Evolutionary conservation across 2,797 vertebrate species (phyloP).

Genomic region (Enteromius radiatus): DNA sequence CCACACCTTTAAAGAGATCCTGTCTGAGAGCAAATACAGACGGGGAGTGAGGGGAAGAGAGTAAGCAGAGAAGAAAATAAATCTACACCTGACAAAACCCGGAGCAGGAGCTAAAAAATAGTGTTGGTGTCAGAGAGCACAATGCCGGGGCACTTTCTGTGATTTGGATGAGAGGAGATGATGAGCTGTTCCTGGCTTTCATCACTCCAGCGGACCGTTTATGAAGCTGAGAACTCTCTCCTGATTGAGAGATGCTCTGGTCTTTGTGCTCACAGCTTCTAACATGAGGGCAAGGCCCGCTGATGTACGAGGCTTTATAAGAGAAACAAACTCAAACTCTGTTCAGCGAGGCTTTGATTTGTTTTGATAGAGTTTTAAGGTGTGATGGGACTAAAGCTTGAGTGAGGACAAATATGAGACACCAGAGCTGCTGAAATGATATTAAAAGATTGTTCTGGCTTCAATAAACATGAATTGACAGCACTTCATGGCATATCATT

Average conservation of each 20-base stretch:
- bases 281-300: not conserved
- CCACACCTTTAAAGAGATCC: constrained; percentile 16
- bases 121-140: not conserved
- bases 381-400: not conserved
- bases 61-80: constrained; percentile 38
- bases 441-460: not conserved
- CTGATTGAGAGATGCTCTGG: constrained; percentile 24
- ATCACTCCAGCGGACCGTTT: constrained; percentile 34
- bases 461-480: not conserved
- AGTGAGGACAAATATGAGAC: not conserved
- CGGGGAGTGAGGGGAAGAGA: not conserved
- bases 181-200: constrained; percentile 27
- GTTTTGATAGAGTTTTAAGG: not conserved
- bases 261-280: constrained; percentile 10
- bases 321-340: not conserved
- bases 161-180: constrained; percentile 39
- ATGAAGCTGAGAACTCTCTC: constrained; percentile 12
- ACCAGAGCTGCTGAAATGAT: not conserved
- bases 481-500: not conserved
- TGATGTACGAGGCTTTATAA: constrained; percentile 3
- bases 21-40: constrained; percentile 36
- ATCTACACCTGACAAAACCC: constrained; percentile 47
- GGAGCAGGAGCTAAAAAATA: constrained; percentile 26
- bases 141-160: constrained; percentile 29
- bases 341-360: not conserved